Conservation (phyloP, 2,797 vertebrate species). For the Malurus splendens region DNA sequence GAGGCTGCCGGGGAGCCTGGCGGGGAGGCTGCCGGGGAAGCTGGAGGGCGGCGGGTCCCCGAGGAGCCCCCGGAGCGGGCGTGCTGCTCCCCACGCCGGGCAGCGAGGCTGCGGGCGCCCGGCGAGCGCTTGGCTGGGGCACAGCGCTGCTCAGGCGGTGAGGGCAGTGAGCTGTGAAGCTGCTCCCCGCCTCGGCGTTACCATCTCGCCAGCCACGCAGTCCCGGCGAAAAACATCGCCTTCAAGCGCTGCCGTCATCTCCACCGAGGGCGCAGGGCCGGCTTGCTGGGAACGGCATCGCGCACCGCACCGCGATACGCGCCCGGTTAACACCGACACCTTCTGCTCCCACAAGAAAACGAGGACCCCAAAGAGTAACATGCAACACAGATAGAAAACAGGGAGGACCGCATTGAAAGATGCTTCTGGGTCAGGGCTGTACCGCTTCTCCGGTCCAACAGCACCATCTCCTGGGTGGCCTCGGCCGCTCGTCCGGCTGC, state of each 20-base stretch:
- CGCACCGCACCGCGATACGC: rapidly evolving
- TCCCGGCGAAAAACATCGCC: not conserved
- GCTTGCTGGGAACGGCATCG: not conserved
- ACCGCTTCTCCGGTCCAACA: conserved; percentile 11
- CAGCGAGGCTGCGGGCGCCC: not conserved
- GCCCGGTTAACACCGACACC: not conserved
- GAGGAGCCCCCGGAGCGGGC: not conserved
- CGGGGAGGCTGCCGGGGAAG: not conserved
- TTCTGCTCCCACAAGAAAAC: not conserved
- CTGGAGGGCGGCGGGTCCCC: not conserved
- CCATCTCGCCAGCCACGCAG: not conserved
- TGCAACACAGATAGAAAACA: conserved; percentile 5
- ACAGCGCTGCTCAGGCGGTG: not conserved
- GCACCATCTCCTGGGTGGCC: conserved; percentile 58
- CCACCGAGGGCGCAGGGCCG: not conserved
- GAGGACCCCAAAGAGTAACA: not conserved
- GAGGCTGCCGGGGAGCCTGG: too few species aligned
- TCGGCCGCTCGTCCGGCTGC: not conserved
- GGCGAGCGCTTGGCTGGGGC: not conserved
- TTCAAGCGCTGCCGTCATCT: not conserved
- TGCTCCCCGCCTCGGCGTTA: not conserved
- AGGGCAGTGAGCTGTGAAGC: not conserved
- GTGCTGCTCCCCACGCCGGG: not conserved
- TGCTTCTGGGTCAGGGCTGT: conserved; percentile 23
- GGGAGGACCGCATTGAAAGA: conserved; percentile 30